phyloP scores from a whole-genome alignment of 2,888 invertebrate species.

The Resseliella maxima region DNA sequence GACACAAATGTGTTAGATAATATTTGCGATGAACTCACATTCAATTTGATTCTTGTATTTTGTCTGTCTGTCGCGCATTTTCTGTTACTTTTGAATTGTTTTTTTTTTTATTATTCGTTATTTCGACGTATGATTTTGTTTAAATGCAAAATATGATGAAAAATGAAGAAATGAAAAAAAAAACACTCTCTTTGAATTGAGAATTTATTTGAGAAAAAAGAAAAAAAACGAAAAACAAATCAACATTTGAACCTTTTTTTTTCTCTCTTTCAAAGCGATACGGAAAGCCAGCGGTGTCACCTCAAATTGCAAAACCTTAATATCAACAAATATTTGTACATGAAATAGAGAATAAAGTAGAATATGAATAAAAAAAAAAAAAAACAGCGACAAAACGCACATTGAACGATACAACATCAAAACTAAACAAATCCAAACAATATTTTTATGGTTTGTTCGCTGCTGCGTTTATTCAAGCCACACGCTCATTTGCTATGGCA shows the following conservation, averaged over 20 bases:
- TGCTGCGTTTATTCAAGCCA: background rate
- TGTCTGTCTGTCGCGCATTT: background rate
- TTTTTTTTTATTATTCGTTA: background rate
- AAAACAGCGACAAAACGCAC: background rate
- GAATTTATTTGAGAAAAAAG: too few relatives aligned
- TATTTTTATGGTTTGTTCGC: slow-evolving; percentile 25
- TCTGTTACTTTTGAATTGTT: background rate
- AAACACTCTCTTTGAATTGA: slow-evolving; percentile 9
- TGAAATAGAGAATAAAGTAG: background rate
- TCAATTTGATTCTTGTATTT: background rate
- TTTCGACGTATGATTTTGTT: background rate
- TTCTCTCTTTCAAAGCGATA: background rate
- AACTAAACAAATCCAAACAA: slow-evolving; percentile 40
- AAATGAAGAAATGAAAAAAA: background rate
- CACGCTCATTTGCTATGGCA: background rate
- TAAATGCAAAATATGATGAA: background rate
- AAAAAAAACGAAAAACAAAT: background rate
- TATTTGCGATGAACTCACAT: slow-evolving; percentile 30
- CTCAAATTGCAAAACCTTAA: slow-evolving; percentile 20
- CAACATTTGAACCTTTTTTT: background rate
- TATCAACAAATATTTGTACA: background rate
- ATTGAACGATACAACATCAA: background rate
- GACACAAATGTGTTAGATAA: slow-evolving; percentile 35
- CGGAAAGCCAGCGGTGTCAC: slow-evolving; percentile 42
- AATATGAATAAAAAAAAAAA: background rate